Conservation (phyloP, 2,797 vertebrate genomes). For the Rhinophrynus dorsalis region DNA sequence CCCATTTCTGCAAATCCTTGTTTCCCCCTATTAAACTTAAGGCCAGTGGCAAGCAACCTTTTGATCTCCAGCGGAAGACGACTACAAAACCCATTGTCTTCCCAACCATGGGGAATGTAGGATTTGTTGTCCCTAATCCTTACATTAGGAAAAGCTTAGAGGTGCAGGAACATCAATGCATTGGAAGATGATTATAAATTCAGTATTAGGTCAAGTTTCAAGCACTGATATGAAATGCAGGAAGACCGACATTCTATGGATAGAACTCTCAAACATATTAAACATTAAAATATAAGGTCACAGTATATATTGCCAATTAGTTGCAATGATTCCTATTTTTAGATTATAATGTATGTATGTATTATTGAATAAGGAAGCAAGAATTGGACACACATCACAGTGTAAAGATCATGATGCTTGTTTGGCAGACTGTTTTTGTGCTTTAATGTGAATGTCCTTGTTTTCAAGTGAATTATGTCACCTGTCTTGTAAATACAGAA, state of each 20-base stretch:
- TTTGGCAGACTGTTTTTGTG: background rate
- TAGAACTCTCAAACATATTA: conserved; percentile 23
- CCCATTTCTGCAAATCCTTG: too few relatives aligned
- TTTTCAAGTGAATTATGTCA: conserved; percentile 2
- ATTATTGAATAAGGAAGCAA: background rate
- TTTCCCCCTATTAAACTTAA: too few relatives aligned
- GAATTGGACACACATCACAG: background rate
- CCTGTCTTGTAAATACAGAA: conserved; percentile 7
- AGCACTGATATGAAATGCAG: background rate
- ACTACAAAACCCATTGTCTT: too few relatives aligned
- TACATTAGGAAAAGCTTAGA: too few relatives aligned
- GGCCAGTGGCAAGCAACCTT: too few relatives aligned
- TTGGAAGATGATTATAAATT: too few relatives aligned
- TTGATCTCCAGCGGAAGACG: too few relatives aligned
- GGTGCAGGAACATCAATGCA: too few relatives aligned
- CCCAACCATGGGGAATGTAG: too few relatives aligned
- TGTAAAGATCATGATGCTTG: background rate
- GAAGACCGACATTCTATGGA: conserved; percentile 14
- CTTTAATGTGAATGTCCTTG: background rate
- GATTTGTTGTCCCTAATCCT: too few relatives aligned
- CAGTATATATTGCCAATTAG: conserved; percentile 11
- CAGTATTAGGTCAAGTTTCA: background rate
- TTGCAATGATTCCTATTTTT: background rate
- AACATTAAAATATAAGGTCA: conserved; percentile 14
- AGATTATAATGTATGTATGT: background rate